Conservation (phyloP, 92 coral and sea anemone genomes). For the Palythoa caribaeorum region DNA sequence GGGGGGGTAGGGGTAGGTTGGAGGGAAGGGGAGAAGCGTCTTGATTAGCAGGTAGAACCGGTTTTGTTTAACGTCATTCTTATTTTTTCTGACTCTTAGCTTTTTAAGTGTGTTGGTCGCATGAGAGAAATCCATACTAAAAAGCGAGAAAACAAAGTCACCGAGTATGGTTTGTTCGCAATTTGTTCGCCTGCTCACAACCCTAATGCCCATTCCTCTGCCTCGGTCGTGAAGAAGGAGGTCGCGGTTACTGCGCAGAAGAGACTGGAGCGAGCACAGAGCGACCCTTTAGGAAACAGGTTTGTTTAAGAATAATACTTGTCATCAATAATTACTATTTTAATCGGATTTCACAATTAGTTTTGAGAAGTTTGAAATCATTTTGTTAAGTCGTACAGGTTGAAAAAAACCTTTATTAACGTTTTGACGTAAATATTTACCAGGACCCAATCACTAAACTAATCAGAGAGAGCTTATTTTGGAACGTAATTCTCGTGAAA, state of each 20-base stretch:
- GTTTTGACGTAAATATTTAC: too few relatives aligned
- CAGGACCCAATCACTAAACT: too few relatives aligned
- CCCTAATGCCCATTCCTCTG: constrained; percentile 73
- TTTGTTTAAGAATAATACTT: constrained; percentile 1
- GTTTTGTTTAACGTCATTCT: neutral
- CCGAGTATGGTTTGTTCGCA: constrained; percentile 96
- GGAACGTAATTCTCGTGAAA: too few relatives aligned
- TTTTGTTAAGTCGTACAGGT: too few relatives aligned
- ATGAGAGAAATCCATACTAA: constrained; percentile 94
- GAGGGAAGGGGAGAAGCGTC: too few relatives aligned
- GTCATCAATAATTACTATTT: too few relatives aligned
- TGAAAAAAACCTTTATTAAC: too few relatives aligned
- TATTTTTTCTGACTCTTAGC: constrained; percentile 53
- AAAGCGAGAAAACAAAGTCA: constrained; percentile 89
- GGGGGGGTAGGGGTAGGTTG: too few relatives aligned
- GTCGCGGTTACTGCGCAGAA: constrained; percentile 94
- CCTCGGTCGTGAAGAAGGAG: constrained; percentile 86
- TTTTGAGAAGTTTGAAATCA: too few relatives aligned
- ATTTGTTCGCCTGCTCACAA: constrained; percentile 94
- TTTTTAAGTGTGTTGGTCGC: constrained; percentile 91
- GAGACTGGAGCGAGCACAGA: constrained; percentile 81
- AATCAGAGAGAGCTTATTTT: too few relatives aligned
- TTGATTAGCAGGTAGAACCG: too few relatives aligned
- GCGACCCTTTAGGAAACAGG: constrained; percentile 88
- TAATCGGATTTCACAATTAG: too few relatives aligned